Base-by-base conservation (phyloP, 2,888 invertebrate species). In the Perithous albicinctus region DNA sequence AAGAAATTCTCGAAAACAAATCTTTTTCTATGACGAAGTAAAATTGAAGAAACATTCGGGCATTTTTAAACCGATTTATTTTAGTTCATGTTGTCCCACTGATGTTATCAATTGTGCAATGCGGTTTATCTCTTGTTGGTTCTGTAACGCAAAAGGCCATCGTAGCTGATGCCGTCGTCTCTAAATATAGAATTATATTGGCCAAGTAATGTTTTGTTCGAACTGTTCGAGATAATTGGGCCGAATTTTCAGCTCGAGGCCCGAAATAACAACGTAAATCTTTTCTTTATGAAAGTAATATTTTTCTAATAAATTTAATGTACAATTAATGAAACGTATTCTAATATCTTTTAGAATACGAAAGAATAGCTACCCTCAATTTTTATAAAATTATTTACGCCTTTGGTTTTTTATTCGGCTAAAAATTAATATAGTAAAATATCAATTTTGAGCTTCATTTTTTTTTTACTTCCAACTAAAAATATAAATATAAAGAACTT, bases 131-230 rank as follows among this genome's bases (percentile, higher is more conserved):
- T 20, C 38, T 41, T 26, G 35, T 43, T 46, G 26, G 29, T n/a
- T 18, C 15, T 5, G 4, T 23, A 41, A 66, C 43, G 18, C 26
- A 32, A 63, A 32, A 66, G 64, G 61, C 69, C 67, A 69, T 78
- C 78, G 35, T 59, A 48, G 32, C 35, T 59, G 61, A 38, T 51
- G 23, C 12, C 51, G 51, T 51, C 35, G 51, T 6, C 41, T 43
- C 70, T 78, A 70, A 78, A 78, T 61, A 70, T 77, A 77, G 29
- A 63, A 18, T 1, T 10, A 61, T 29, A 38, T 63, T 35, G 54
- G 20, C 15, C 51, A 15, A 63, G 12, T 56, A 29, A 61, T 48
- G 1, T 61, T 72, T 35, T 1, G 46, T 61, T 43, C 72, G 20
- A 32, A 61, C 46, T 48, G 32, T 48, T 38, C 35, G 20, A 48